These are phyloP conservation scores for Entomobrya proxima DNA, from an alignment of 2,888 invertebrate species.

Conservation along the genomic window DNA sequence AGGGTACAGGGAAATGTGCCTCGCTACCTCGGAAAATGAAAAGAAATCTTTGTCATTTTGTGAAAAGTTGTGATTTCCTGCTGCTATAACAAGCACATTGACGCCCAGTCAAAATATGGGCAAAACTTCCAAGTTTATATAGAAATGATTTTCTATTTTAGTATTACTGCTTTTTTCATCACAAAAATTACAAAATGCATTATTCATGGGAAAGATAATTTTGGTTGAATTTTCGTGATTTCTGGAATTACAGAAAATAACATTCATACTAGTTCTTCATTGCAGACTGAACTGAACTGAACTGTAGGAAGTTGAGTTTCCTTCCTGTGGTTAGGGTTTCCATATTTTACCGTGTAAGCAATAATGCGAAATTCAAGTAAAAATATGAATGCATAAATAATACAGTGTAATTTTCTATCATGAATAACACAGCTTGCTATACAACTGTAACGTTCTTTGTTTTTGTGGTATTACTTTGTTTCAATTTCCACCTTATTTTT, in stretches of 20 bases:
- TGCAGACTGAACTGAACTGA: background rate
- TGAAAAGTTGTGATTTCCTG: conserved; percentile 36
- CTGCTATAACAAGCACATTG: background rate
- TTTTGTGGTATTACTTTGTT: background rate
- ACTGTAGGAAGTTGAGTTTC: conserved; percentile 13
- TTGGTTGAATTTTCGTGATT: conserved; percentile 42
- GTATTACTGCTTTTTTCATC: background rate
- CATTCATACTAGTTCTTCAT: conserved; percentile 1
- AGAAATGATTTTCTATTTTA: no score
- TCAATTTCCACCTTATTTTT: background rate
- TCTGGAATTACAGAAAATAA: conserved; percentile 41
- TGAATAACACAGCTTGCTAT: background rate
- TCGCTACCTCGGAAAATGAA: background rate
- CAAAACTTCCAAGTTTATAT: background rate
- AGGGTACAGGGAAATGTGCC: conserved; percentile 33
- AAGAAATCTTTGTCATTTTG: conserved; percentile 11
- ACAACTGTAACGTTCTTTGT: background rate
- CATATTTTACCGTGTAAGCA: background rate
- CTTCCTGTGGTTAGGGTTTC: conserved; percentile 25
- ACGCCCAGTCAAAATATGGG: background rate
- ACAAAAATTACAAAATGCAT: background rate
- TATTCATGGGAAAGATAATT: background rate
- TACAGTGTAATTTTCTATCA: background rate
- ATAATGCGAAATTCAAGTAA: background rate
- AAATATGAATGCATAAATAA: conserved; percentile 23